phyloP scores from a whole-genome alignment of 2,888 invertebrate genomes.

The Suillia variegata region DNA sequence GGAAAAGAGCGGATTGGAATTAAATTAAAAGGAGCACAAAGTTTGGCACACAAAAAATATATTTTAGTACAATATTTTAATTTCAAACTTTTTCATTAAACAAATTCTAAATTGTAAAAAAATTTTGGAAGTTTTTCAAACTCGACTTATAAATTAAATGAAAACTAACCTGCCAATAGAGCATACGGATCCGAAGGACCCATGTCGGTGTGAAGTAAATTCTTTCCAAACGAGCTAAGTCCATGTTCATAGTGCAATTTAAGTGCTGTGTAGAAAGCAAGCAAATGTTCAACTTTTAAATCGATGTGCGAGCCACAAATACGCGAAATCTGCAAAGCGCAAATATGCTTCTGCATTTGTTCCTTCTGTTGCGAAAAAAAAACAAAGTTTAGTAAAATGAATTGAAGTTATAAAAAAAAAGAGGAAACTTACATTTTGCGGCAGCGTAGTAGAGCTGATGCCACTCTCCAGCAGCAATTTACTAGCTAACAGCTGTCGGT shows the following conservation, averaged over 20 bases:
- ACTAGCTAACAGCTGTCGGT: constrained; percentile 67
- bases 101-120: no score
- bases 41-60: no score
- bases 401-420: background rate
- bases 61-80: background rate
- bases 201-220: constrained; percentile 72
- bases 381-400: constrained; percentile 5
- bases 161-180: constrained; percentile 76
- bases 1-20: no score
- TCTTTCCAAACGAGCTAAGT: constrained; percentile 64
- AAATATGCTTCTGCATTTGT: constrained; percentile 83
- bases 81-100: no score
- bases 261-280: constrained; percentile 68
- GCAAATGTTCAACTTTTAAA: constrained; percentile 64
- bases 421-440: constrained; percentile 65
- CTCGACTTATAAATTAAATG: constrained; percentile 10
- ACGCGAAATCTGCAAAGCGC: constrained; percentile 76
- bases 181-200: constrained; percentile 81
- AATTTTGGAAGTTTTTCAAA: background rate
- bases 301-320: constrained; percentile 72
- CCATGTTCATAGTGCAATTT: constrained; percentile 72
- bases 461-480: constrained; percentile 70
- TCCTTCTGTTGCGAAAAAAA: constrained; percentile 63
- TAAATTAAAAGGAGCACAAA: no score
- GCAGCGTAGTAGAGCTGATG: constrained; percentile 69